Percentiles rank a stretch among this genome's conserved stretches.
phyloP scores from a whole-genome alignment of 2,888 invertebrate species.

The Onthophagus sagittarius region DNA sequence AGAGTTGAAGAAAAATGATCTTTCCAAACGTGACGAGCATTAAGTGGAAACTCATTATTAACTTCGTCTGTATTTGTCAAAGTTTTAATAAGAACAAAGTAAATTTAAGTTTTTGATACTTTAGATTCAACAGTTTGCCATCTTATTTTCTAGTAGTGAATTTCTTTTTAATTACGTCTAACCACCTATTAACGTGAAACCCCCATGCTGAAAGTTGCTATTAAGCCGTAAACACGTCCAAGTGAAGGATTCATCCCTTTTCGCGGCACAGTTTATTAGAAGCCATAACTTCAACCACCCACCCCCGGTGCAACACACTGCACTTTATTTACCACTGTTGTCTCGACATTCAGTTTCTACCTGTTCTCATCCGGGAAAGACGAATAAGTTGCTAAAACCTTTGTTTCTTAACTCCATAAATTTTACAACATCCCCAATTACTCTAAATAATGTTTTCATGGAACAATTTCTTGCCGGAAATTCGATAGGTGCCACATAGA shows the following conservation, averaged over 20 bases:
- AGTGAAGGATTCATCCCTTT: neutral
- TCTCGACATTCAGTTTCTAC: neutral
- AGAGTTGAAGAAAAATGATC: neutral
- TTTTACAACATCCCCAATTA: neutral
- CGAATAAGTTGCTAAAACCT: neutral
- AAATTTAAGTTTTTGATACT: neutral
- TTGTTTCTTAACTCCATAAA: neutral
- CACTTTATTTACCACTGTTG: neutral
- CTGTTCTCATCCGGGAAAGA: neutral
- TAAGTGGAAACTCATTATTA: neutral
- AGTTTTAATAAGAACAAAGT: neutral
- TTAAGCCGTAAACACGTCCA: neutral
- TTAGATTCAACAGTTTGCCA: neutral
- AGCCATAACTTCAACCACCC: neutral
- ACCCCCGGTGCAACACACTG: neutral
- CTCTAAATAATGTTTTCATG: neutral
- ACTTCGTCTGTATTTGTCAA: neutral
- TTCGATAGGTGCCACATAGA: neutral
- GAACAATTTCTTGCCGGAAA: neutral
- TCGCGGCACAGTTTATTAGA: neutral
- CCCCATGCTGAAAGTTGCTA: neutral
- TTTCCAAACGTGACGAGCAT: neutral
- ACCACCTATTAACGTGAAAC: neutral
- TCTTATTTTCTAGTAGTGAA: neutral
- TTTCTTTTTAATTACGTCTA: neutral